Percentiles rank a stretch among this genome's conserved stretches.
Evolutionary conservation across 2,888 invertebrate genomes (phyloP).

Genomic region (Xestia rhomboidea): DNA sequence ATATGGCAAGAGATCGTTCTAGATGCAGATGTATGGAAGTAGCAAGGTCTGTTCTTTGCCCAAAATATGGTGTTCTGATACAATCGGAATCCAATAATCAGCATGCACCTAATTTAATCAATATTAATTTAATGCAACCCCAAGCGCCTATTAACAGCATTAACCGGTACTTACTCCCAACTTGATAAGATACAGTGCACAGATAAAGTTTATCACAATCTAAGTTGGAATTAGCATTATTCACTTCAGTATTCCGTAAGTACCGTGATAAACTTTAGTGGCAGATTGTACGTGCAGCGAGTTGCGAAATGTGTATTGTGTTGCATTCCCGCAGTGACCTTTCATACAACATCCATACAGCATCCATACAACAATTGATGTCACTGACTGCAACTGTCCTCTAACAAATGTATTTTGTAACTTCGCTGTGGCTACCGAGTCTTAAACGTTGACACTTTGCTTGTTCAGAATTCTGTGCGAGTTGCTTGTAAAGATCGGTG

Average conservation of each 20-base stretch:
- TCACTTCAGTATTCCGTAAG: constrained; percentile 52
- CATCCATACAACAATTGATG: constrained; percentile 49
- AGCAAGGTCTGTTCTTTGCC: not conserved
- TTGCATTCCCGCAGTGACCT: constrained; percentile 67
- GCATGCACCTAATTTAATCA: constrained; percentile 11
- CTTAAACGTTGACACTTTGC: constrained; percentile 41
- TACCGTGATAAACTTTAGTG: constrained; percentile 66
- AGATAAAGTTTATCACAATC: constrained; percentile 56
- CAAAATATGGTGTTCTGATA: not conserved
- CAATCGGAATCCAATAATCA: not conserved
- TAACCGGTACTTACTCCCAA: constrained; percentile 35
- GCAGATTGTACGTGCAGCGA: constrained; percentile 64
- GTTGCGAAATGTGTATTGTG: constrained; percentile 55
- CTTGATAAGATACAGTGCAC: constrained; percentile 44
- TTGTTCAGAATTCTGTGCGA: constrained; percentile 40
- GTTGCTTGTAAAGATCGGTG: constrained; percentile 23
- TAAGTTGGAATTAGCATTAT: constrained; percentile 65
- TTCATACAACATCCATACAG: constrained; percentile 54
- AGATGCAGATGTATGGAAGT: not conserved
- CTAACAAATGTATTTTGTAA: constrained; percentile 58
- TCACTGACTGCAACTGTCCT: constrained; percentile 54
- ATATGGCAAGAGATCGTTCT: not conserved
- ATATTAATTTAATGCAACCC: constrained; percentile 27
- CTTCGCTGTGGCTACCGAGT: constrained; percentile 24
- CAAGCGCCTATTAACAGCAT: constrained; percentile 25